A percentile compares a stretch with the other conserved stretches of the same genome.
Evolutionary conservation across 2,888 invertebrate species (phyloP).

Genomic region (Strigamia crassipes): DNA sequence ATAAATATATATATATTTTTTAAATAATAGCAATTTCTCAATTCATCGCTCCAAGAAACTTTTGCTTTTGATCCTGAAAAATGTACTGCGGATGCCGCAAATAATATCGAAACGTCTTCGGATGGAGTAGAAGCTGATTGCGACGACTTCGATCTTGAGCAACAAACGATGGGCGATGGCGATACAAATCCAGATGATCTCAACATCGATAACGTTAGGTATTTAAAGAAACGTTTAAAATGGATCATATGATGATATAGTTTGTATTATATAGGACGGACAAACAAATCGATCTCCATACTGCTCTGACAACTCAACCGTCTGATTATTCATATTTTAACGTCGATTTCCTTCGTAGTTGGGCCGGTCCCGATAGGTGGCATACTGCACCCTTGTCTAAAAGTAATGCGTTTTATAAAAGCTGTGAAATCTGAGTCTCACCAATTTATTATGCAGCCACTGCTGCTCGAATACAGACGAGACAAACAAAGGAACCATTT

Average conservation of each 20-base stretch:
- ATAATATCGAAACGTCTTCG: background rate
- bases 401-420: background rate
- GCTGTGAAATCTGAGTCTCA: too few species aligned
- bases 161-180: background rate
- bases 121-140: background rate
- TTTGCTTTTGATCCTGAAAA: background rate
- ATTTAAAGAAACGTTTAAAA: background rate
- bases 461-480: background rate
- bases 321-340: constrained; percentile 73
- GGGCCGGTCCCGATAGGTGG: constrained; percentile 87
- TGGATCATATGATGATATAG: background rate
- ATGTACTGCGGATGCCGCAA: background rate
- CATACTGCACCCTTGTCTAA: constrained; percentile 64
- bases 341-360: constrained; percentile 63
- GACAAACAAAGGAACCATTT: background rate
- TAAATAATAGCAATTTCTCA: background rate
- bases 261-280: background rate
- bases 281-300: background rate
- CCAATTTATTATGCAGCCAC: background rate
- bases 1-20: background rate
- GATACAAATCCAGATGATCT: background rate
- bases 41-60: background rate
- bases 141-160: background rate
- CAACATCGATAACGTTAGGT: background rate
- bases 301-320: constrained; percentile 50